Evolutionary conservation across 1,140 invertebrate species (phyloP).

Genomic region (Drosophila sp.): DNA sequence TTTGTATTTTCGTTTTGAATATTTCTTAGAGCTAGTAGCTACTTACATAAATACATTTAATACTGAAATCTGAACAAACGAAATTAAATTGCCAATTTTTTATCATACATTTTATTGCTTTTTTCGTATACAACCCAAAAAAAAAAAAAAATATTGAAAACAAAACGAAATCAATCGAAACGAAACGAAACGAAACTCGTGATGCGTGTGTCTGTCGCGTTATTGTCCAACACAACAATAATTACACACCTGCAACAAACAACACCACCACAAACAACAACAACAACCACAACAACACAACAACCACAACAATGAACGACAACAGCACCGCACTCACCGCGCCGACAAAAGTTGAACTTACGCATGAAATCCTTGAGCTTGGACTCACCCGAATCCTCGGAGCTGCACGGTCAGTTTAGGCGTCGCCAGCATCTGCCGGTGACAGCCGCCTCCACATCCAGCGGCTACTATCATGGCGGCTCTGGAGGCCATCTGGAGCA

Average conservation of each 20-base stretch:
- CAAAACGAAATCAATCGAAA: background rate
- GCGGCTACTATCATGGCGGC: conserved; percentile 85
- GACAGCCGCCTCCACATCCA: conserved; percentile 57
- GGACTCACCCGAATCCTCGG: conserved; percentile 97
- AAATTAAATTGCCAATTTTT: conserved; percentile 78
- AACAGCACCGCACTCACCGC: conserved; percentile 97
- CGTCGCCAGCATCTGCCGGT: conserved; percentile 85
- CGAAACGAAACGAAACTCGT: conserved; percentile 36
- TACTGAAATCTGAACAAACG: conserved; percentile 54
- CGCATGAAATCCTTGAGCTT: conserved; percentile 98
- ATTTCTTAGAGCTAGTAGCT: conserved; percentile 63
- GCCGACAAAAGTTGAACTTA: conserved; percentile 97
- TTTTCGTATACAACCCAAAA: conserved; percentile 50
- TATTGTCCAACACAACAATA: conserved; percentile 34
- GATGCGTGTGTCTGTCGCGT: conserved; percentile 61
- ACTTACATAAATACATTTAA: conserved; percentile 48
- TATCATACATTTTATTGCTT: conserved; percentile 73
- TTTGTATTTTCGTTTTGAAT: conserved; percentile 31
- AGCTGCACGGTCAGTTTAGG: conserved; percentile 90
- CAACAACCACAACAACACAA: conserved; percentile 49
- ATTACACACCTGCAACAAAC: conserved; percentile 38
- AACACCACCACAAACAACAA: conserved; percentile 46
- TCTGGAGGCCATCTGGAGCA: conserved; percentile 85
- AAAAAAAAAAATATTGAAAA: background rate
- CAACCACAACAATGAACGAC: conserved; percentile 33